phyloP scores from a whole-genome alignment of 2,113 vertebrate species.

The Gadus chalcogrammus region DNA sequence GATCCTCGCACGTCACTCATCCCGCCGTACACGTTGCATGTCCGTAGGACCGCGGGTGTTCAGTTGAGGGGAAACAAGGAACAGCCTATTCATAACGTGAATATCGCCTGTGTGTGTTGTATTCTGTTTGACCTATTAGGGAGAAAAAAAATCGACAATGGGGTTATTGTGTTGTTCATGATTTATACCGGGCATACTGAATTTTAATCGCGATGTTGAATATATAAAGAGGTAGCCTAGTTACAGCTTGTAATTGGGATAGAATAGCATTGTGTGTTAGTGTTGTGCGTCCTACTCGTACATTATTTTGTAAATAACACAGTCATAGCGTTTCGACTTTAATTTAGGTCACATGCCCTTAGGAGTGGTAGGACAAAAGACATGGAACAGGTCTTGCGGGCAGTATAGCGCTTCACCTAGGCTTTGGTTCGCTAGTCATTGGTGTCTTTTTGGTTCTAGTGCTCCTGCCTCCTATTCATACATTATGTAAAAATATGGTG shows the following conservation, averaged over 20 bases:
- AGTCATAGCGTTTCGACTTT: conserved; percentile 63
- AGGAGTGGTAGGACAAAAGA: conserved; percentile 67
- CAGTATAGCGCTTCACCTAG: conserved; percentile 71
- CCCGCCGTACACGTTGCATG: conserved; percentile 35
- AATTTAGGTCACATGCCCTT: conserved; percentile 68
- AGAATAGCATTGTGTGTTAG: conserved; percentile 53
- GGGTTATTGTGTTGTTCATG: conserved; percentile 63
- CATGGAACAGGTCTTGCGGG: conserved; percentile 67
- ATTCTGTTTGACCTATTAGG: conserved; percentile 69
- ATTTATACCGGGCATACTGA: conserved; percentile 66
- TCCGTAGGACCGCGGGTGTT: conserved; percentile 13
- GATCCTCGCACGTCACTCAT: conserved; percentile 37
- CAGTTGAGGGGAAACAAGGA: conserved; percentile 24
- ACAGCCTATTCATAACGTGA: conserved; percentile 54
- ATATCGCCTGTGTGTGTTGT: conserved; percentile 57
- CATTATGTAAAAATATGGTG: conserved; percentile 62
- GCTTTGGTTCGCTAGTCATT: conserved; percentile 66
- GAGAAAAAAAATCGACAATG: conserved; percentile 63
- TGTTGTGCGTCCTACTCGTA: conserved; percentile 50
- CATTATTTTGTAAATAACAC: conserved; percentile 43
- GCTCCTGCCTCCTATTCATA: conserved; percentile 64
- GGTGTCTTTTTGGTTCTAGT: conserved; percentile 63
- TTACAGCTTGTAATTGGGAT: conserved; percentile 55
- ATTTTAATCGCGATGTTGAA: conserved; percentile 62
- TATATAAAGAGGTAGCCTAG: conserved; percentile 50